Evolutionary conservation across 2,888 invertebrate species (phyloP), one percentile per base, ranked within the genome.

Genomic region (Psylliodes chrysocephalus): DNA sequence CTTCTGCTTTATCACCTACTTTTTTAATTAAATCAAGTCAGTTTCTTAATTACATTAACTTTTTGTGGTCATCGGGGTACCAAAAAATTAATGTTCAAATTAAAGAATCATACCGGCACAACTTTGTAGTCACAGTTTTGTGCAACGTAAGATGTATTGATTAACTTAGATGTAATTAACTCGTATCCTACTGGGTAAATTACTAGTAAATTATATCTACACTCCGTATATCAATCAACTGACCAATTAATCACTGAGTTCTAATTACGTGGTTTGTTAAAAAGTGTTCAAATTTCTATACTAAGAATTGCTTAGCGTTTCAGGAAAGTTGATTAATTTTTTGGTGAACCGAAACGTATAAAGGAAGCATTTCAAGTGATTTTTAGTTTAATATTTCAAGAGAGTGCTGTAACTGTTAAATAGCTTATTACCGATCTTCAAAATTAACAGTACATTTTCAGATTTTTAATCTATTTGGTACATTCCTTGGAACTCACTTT

Each of bases 141-240:
- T 72, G 71, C 71, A 70, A 72, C 68, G 69, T 71, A 72, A 72
- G 71, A 69, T 63, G 61, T 60, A 57, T 61, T 73, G 68, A 73
- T 73, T 69, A 73, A 70, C 69, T 70, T 70, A 69, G 63, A 46
- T 59, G 67, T 71, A 70, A 71, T 72, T 68, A 70, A 68, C 54
- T 63, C 53, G 63, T 64, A 60, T 66, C 71, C 72, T 73, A 73
- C 71, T 59, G 72, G 71, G 66, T 67, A 71, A 71, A 65, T 70
- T 68, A 68, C 69, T 38, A 64, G 59, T 59, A 54, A 59, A 71
- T 73, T 73, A 72, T 66, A 69, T 71, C 65, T 64, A 69, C 69
- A 67, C 70, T 67, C 67, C 22, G 38, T 35, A 35, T 72, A 72
- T 74, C 74, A 74, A 74, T 74, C 74, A 70, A 57, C 69, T 57